A percentile compares a stretch with the other conserved stretches of the same genome.
phyloP scores from a whole-genome alignment of 2,797 vertebrate genomes.

The Diceros bicornis region DNA sequence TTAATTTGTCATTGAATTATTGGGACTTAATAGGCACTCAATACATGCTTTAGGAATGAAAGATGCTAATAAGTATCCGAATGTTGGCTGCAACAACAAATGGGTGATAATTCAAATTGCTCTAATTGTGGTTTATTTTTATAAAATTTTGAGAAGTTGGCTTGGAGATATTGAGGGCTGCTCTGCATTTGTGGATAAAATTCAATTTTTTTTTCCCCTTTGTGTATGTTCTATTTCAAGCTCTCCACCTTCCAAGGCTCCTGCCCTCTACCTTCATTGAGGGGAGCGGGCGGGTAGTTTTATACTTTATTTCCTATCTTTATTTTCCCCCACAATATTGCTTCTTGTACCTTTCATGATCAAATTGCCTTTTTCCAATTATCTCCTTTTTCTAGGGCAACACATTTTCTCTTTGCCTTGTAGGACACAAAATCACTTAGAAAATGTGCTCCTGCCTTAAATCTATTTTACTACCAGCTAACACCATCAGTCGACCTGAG shows the following conservation, averaged over 20 bases:
- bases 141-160: conserved; percentile 36
- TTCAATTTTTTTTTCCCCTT: neutral
- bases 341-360: conserved; percentile 17
- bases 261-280: neutral
- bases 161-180: neutral
- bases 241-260: neutral
- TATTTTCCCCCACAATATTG: neutral
- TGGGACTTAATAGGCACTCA: neutral
- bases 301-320: neutral
- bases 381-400: neutral
- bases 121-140: conserved; percentile 51
- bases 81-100: neutral
- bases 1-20: neutral
- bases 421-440: neutral
- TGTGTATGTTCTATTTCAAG: neutral
- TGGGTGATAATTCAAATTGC: conserved; percentile 53
- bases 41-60: conserved; percentile 21
- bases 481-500: neutral
- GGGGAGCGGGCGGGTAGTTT: fast-evolving
- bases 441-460: neutral
- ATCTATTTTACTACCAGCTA: neutral
- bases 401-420: conserved; percentile 27
- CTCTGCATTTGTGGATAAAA: neutral
- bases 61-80: neutral
- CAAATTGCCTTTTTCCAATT: neutral